phyloP scores from a whole-genome alignment of 2,113 vertebrate genomes.

The Gymnogyps californianus region DNA sequence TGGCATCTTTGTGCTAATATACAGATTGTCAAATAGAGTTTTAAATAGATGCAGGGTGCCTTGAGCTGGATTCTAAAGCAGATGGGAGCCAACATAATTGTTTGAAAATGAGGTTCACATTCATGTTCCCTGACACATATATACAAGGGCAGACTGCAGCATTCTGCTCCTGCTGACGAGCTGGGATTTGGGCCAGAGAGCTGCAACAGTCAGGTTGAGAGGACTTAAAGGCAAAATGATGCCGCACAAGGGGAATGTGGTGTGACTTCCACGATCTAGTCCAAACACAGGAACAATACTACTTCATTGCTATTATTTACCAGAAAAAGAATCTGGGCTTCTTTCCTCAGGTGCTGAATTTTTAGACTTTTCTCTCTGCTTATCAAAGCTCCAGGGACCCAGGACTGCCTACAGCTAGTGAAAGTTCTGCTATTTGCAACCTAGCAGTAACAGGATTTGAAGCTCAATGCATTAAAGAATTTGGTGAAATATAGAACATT shows the following conservation, averaged over 20 bases:
- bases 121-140: not conserved
- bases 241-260: not conserved
- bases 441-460: not conserved
- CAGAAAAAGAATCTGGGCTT: not conserved
- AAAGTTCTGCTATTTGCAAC: not conserved
- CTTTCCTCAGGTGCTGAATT: not conserved
- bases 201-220: not conserved
- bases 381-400: not conserved
- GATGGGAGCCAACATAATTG: not conserved
- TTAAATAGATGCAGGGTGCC: not conserved
- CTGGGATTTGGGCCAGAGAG: conserved; percentile 14
- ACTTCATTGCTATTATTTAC: not conserved
- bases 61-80: not conserved
- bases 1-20: not conserved
- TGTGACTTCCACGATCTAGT: fast-evolving
- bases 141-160: not conserved
- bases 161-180: not conserved
- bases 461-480: not conserved
- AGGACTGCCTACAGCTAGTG: not conserved
- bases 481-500: not conserved
- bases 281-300: not conserved
- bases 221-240: not conserved
- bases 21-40: not conserved
- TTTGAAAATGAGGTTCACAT: not conserved
- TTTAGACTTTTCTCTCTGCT: not conserved